Conservation (phyloP, 2,888 invertebrate genomes). For the Lasioglossum morio region DNA sequence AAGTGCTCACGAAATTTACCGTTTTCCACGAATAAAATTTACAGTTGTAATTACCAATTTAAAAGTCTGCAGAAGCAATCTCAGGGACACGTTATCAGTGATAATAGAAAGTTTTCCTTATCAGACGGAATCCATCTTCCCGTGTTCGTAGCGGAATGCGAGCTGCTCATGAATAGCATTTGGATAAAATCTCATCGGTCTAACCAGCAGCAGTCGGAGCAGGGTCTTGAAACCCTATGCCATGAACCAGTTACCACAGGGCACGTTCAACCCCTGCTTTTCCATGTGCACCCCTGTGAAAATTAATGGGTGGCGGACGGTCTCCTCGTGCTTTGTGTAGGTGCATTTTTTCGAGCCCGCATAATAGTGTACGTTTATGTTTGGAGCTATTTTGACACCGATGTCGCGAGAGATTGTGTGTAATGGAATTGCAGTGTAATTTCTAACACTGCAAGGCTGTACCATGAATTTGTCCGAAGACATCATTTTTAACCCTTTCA, state of each 20-base stretch:
- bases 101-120: constrained; percentile 76
- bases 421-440: neutral
- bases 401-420: constrained; percentile 49
- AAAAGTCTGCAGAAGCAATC: neutral
- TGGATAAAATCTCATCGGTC: constrained; percentile 81
- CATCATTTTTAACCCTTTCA: too few relatives aligned
- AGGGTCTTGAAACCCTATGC: constrained; percentile 59
- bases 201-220: constrained; percentile 64
- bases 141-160: constrained; percentile 43
- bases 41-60: neutral
- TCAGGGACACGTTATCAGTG: constrained; percentile 45
- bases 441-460: neutral
- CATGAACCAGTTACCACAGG: constrained; percentile 63
- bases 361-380: constrained; percentile 63
- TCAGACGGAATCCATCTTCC: constrained; percentile 64
- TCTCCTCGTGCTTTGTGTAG: neutral
- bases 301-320: constrained; percentile 51
- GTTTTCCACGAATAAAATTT: neutral
- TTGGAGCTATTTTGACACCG: constrained; percentile 76
- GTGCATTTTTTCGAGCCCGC: constrained; percentile 2
- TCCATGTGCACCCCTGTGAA: constrained; percentile 44
- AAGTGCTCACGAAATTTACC: neutral
- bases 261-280: constrained; percentile 50
- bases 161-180: constrained; percentile 80
- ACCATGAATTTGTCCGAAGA: neutral